Evolutionary conservation across 64 coral and sea anemone genomes (phyloP), one percentile per base, ranked within the genome.

Genomic region (Cladopsammia gracilis): DNA sequence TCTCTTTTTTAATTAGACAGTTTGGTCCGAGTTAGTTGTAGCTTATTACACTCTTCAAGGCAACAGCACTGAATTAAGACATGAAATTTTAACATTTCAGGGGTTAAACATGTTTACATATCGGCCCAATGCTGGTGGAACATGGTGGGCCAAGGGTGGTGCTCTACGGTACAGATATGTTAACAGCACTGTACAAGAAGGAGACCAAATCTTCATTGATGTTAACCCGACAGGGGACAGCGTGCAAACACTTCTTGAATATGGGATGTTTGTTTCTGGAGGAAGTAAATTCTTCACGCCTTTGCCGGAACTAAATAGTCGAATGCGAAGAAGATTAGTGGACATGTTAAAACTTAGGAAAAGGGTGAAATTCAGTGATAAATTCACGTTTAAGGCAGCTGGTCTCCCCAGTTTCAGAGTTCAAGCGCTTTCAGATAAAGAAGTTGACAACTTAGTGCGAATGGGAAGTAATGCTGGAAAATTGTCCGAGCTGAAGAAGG

Each of bases 231-330:
- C 23, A 50, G 91, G 91, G 25, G 91, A 93, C 48, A 86, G 81
- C 47, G 64, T 75, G 13, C 91, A 93, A 87, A 60, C 75, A 10
- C 57, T 93, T 15, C 68, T 93, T 18, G 82, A 93, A 25, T 87
- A 93, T 64, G 91, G 91, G 19, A 16, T 93, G 70, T 93, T 87
- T 76, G 59, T 70, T 48, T 12, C 82, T 5, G 64, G 76, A 53
- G 91, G 91, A 34, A 93, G 91, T 82, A 93, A 87, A 59, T 93
- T 93, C 69, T 18, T 93, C 13, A 78, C 44, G 58, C 57, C 26
- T 76, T 70, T 93, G 57, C 81, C 67, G 70, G 60, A 87, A 20
- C 82, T 42, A 5, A 87, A 87, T 3, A 93, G 80, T 64, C 49
- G 70, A 49, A 74, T 87, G 82, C 49, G 81, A 34, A 76, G 91